Evolutionary conservation across 2,113 vertebrate genomes (phyloP).

Genomic region (Hydrochoerus hydrochaeris): DNA sequence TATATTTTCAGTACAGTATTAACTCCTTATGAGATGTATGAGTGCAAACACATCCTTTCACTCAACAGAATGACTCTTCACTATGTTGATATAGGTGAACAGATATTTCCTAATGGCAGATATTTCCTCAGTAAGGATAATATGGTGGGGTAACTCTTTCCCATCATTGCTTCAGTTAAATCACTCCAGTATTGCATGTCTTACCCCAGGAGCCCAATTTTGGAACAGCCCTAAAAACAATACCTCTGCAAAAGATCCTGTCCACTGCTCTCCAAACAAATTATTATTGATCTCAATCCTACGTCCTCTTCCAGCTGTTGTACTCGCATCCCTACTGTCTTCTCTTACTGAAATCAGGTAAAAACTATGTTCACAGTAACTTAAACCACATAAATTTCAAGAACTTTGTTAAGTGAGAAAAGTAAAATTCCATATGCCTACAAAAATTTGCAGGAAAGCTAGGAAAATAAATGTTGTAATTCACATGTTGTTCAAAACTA

Average conservation of each 20-base stretch:
- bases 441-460: neutral
- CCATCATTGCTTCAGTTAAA: neutral
- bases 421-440: constrained; percentile 13
- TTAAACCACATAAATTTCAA: constrained; percentile 23
- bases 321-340: neutral
- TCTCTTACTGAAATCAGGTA: neutral
- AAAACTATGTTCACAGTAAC: neutral
- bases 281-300: neutral
- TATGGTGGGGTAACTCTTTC: neutral
- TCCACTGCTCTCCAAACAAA: neutral
- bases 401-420: constrained; percentile 2
- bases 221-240: neutral
- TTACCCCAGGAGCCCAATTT: neutral
- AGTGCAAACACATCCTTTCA: neutral
- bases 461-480: neutral
- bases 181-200: neutral
- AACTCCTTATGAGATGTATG: neutral
- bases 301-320: neutral
- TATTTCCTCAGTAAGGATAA: neutral
- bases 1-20: neutral
- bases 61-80: neutral
- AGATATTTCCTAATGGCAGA: neutral
- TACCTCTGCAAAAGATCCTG: neutral
- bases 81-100: neutral
- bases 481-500: neutral